These are phyloP conservation scores for Ageneiosus marmoratus DNA, from an alignment of 2,113 vertebrate genomes.

Conservation along the genomic window DNA sequence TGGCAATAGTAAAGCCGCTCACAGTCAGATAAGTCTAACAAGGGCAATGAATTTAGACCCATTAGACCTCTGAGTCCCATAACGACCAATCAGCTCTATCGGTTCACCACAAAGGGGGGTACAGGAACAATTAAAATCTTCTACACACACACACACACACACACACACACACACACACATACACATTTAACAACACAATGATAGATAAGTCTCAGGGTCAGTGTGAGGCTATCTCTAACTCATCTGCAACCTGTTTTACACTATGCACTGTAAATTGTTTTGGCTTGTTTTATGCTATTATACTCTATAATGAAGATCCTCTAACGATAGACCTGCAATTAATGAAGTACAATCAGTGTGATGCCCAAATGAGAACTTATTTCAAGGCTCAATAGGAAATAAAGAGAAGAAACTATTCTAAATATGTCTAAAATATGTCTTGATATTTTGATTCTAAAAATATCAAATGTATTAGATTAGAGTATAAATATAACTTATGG, in stretches of 20 bases:
- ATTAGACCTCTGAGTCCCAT: constrained; percentile 68
- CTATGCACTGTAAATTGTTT: background rate
- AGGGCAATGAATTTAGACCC: constrained; percentile 78
- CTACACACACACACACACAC: constrained; percentile 23
- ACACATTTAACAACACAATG: background rate
- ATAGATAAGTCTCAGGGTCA: constrained; percentile 10
- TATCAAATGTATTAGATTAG: background rate
- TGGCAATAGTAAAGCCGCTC: constrained; percentile 24
- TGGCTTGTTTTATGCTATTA: background rate
- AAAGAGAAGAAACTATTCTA: background rate
- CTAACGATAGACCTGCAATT: background rate
- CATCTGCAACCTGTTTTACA: background rate
- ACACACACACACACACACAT: constrained; percentile 26
- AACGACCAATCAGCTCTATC: constrained; percentile 70
- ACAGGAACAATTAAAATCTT: constrained; percentile 22
- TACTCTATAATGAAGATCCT: background rate
- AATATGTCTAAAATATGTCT: too few species aligned
- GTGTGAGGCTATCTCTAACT: background rate
- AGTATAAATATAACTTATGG: too few species aligned
- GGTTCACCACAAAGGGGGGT: constrained; percentile 61
- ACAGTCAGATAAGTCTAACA: constrained; percentile 73
- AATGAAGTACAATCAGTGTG: background rate
- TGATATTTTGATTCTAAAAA: too few species aligned
- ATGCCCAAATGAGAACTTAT: background rate
- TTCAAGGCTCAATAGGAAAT: background rate